These are phyloP conservation scores for Blera fallax DNA, from an alignment of 2,888 invertebrate species.

Conservation along the genomic window DNA sequence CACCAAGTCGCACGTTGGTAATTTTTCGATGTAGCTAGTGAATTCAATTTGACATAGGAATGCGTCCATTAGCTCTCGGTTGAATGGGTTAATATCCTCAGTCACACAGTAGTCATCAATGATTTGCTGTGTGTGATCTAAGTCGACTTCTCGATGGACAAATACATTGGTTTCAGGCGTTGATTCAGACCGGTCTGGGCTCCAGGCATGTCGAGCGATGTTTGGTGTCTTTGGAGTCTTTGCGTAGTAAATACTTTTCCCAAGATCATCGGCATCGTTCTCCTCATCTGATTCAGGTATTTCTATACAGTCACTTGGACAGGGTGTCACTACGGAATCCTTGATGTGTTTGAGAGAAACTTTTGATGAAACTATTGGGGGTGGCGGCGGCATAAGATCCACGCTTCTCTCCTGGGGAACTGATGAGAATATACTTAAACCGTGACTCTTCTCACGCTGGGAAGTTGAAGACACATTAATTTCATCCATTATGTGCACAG, in stretches of 20 bases:
- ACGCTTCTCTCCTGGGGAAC: conserved; percentile 17
- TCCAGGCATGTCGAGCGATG: conserved; percentile 75
- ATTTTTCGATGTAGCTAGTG: conserved; percentile 84
- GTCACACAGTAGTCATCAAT: conserved; percentile 74
- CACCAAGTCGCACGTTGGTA: conserved; percentile 84
- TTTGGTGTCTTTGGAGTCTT: conserved; percentile 77
- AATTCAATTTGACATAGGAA: conserved; percentile 87
- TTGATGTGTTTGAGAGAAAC: conserved; percentile 17
- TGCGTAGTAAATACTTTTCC: conserved; percentile 78
- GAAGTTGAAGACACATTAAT: not conserved
- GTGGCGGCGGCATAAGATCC: conserved; percentile 19
- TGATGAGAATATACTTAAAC: conserved; percentile 24
- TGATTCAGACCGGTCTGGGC: conserved; percentile 65
- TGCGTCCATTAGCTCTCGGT: conserved; percentile 85
- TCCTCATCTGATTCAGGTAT: conserved; percentile 57
- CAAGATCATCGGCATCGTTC: conserved; percentile 55
- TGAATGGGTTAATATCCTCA: conserved; percentile 90
- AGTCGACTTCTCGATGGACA: conserved; percentile 74
- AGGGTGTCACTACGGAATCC: too few relatives aligned
- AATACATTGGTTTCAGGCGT: conserved; percentile 46
- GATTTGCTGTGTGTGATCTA: conserved; percentile 76
- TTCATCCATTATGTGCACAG: conserved; percentile 74
- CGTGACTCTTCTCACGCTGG: not conserved
- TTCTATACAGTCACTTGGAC: conserved; percentile 43
- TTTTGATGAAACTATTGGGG: not conserved